Percentiles rank a stretch among this genome's conserved stretches.
Conservation (phyloP, 1,140 invertebrate genomes). For the Drosophila hydei region DNA sequence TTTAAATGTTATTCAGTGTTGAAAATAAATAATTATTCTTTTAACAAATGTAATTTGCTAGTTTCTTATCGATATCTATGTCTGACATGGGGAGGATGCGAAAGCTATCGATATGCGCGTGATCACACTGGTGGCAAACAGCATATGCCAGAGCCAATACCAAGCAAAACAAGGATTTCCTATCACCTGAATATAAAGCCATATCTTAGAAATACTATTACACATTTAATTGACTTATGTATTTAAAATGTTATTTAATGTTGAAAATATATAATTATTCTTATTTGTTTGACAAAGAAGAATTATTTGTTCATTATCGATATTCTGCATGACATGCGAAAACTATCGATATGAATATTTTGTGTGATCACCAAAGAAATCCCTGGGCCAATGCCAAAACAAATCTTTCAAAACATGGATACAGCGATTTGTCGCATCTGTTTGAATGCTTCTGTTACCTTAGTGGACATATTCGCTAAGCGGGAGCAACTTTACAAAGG, state of each 20-base stretch:
- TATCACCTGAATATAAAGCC: too few relatives aligned
- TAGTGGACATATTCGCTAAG: conserved; percentile 18
- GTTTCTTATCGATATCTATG: conserved; percentile 2
- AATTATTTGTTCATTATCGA: neutral
- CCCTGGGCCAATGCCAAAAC: neutral
- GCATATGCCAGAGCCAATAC: neutral
- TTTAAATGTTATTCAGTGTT: conserved; percentile 70
- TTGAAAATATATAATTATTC: too few relatives aligned
- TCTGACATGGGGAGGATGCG: neutral
- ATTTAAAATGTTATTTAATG: too few relatives aligned
- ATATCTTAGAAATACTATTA: too few relatives aligned
- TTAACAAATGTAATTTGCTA: conserved; percentile 30
- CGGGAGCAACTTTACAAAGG: neutral
- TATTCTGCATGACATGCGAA: neutral
- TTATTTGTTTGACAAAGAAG: too few relatives aligned
- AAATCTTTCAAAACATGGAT: conserved; percentile 16
- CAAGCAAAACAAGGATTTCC: neutral
- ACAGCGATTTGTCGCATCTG: conserved; percentile 20
- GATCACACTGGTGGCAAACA: conserved; percentile 1
- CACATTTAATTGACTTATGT: too few relatives aligned
- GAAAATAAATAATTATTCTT: conserved; percentile 80
- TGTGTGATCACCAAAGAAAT: neutral
- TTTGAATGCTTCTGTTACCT: conserved; percentile 4
- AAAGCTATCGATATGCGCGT: neutral
- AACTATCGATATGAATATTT: neutral